Base-by-base conservation (phyloP, 2,113 vertebrate species). In the Datnioides undecimradiatus region DNA sequence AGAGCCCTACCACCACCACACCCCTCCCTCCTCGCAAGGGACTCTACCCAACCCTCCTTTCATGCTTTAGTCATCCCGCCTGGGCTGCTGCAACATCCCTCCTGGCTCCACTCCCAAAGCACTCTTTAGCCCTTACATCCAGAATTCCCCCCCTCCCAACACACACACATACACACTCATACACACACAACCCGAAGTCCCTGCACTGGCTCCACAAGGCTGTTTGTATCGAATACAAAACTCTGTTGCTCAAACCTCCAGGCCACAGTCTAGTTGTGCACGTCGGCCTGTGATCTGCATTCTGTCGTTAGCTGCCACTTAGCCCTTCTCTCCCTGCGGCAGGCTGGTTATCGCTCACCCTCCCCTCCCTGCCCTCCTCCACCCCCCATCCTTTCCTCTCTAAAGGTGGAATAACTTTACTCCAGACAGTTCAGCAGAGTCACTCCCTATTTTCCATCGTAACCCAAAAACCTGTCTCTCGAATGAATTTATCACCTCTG, bases 221-320 rank as follows among this genome's bases (percentile, higher is more conserved):
- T 73, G 71, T 82, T 80, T 80, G 80, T 25, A 33, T 54, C 27
- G 79, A 79, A 89, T 82, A 88, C 86, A 83, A 78, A 89, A 81
- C 77, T 63, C 69, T 9, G 3, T 23, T 8, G 74, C 74, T 76
- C 71, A 82, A 51, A 82, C 77, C 83, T 75, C 34, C 80, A 54
- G 85, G 83, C 79, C 69, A 58, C 68, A 27, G 46, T 72, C 36
- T 66, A n/a, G 72, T 59, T 70, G 72, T 27, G 62, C 62, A 71
- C 64, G 74, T 76, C 62, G 6, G 67, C 29, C 66, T 82, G 73
- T 87, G 82, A 91, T 91, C 87, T 93, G 89, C 84, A 93, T 87
- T 90, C 82, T 84, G 84, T 80, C 66, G 38, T 80, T 83, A 88
- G 84, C 87, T 85, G 83, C 86, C 86, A 91, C 83, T 88, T 90